Evolutionary conservation across 2,797 vertebrate species (phyloP).

Genomic region (Silurus lanzhouensis): DNA sequence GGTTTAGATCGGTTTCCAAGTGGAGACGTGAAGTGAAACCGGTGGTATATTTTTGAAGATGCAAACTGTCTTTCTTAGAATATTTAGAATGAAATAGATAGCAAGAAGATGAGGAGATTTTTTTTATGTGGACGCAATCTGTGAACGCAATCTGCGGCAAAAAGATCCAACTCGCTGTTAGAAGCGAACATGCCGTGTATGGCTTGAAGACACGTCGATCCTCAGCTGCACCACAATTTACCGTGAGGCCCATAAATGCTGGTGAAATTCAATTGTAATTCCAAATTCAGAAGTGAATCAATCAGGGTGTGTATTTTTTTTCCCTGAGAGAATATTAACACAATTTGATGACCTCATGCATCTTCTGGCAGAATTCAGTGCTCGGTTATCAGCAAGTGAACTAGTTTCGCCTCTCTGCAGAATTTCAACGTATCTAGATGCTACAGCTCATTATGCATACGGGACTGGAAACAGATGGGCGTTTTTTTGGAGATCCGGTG

Average conservation of each 20-base stretch:
- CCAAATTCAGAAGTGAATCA: not conserved
- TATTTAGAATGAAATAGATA: not conserved
- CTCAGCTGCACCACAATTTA: too few species aligned
- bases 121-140: not conserved
- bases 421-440: constrained; percentile 5
- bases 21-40: too few species aligned
- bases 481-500: not conserved
- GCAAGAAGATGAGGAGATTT: not conserved
- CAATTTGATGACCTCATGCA: not conserved
- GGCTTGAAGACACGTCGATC: too few species aligned
- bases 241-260: too few species aligned
- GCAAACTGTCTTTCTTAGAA: too few species aligned
- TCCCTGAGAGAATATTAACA: not conserved
- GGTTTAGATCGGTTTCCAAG: not conserved
- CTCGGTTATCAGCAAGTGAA: not conserved
- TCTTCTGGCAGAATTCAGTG: not conserved
- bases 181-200: too few species aligned
- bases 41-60: not conserved
- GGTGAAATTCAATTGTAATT: too few species aligned
- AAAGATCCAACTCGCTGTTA: too few species aligned
- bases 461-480: not conserved
- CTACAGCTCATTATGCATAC: constrained; percentile 20
- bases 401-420: not conserved
- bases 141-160: not conserved
- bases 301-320: not conserved